Evolutionary conservation across 2,888 invertebrate species (phyloP), one percentile per base, ranked within the genome.

Genomic region (Platypus cylindrus): DNA sequence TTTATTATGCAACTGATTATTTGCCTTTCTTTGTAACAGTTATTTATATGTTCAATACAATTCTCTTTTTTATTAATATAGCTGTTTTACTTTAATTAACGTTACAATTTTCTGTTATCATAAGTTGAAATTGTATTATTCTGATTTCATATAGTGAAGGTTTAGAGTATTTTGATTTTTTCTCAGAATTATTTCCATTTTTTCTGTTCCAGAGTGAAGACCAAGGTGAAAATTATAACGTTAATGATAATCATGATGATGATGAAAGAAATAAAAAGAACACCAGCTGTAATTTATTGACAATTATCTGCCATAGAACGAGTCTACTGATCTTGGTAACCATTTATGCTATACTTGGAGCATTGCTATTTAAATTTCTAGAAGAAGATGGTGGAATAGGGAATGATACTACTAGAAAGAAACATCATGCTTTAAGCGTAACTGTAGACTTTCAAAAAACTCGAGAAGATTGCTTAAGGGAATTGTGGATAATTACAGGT

Each of bases 401-500:
- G 22, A 45, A 35, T 20, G n/a, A n/a, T n/a, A n/a, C n/a, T n/a
- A n/a, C n/a, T n/a, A n/a, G n/a, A n/a, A n/a, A n/a, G n/a, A 48
- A 48, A 11, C 22, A 40, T 24, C 32, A 33, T 15, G 39, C 44
- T 7, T n/a, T n/a, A n/a, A n/a, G n/a, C n/a, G 53, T 52, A 15
- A 36, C 40, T 4, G 51, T 51, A 3, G 48, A 51, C 35, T 58
- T 60, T 30, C 58, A 59, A 37, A 56, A 54, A 29, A 60, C 57
- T 40, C 48, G 62, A 30, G 62, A 62, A 45, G 62, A 61, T 32
- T 80, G 80, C 47, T 58, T 80, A 46, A 71, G 71, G 46, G 79
- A 82, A 55, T 68, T 83, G 9, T 82, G 82, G 81, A 73, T 77
- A 44, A 81, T 82, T 48, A 82, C 82, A 70, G 81, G 83, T 81